A percentile compares a stretch with the other conserved stretches of the same genome.
Evolutionary conservation across 2,888 invertebrate genomes (phyloP).

Genomic region (Phyllotreta cruciferae): DNA sequence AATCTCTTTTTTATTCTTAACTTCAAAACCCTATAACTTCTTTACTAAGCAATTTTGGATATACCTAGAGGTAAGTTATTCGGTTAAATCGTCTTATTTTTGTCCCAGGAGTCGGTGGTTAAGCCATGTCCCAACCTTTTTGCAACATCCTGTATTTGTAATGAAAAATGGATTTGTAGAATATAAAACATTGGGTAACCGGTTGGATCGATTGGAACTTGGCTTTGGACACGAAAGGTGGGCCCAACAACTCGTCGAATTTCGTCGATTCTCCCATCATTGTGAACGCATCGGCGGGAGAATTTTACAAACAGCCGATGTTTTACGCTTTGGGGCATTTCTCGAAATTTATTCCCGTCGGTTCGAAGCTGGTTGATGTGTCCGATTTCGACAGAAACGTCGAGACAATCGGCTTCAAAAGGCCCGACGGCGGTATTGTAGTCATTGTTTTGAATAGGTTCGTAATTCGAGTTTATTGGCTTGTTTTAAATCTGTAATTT

Average conservation of each 20-base stretch:
- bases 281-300: constrained; percentile 66
- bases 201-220: constrained; percentile 96
- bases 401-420: constrained; percentile 62
- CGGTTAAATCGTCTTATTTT: too few species aligned
- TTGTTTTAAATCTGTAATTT: background rate
- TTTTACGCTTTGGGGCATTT: constrained; percentile 86
- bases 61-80: too few species aligned
- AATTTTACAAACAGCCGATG: constrained; percentile 90
- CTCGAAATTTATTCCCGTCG: constrained; percentile 69
- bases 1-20: too few species aligned
- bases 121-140: too few species aligned
- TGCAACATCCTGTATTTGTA: too few species aligned
- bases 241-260: constrained; percentile 82
- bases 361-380: constrained; percentile 61
- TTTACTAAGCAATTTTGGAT: too few species aligned
- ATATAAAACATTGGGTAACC: constrained; percentile 76
- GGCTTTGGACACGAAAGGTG: constrained; percentile 74
- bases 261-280: constrained; percentile 86
- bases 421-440: constrained; percentile 62
- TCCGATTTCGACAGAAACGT: constrained; percentile 53
- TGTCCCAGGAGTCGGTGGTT: too few species aligned
- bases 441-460: constrained; percentile 65
- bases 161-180: constrained; percentile 58
- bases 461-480: constrained; percentile 27
- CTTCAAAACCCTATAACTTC: too few species aligned